These are phyloP conservation scores for Chrysodeixis includens DNA, from an alignment of 2,888 invertebrate genomes.

Conservation along the genomic window DNA sequence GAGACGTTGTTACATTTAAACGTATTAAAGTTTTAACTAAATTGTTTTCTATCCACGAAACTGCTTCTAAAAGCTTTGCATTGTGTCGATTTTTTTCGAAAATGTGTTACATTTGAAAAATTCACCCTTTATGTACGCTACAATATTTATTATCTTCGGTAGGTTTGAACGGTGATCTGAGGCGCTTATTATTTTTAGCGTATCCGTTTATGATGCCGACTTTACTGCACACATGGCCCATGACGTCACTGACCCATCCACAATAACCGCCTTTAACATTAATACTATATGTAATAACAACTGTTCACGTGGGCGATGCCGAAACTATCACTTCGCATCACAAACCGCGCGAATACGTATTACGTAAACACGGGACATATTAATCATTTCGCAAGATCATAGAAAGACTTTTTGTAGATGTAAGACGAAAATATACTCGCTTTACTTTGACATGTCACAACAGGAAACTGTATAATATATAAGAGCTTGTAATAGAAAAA, in stretches of 20 bases:
- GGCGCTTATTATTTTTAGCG: constrained; percentile 70
- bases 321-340: constrained; percentile 25
- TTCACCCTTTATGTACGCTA: background rate
- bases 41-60: too few species aligned
- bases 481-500: constrained; percentile 34
- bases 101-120: background rate
- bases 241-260: constrained; percentile 64
- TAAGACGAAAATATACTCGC: constrained; percentile 14
- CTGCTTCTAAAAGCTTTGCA: too few species aligned
- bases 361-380: constrained; percentile 33
- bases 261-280: constrained; percentile 37
- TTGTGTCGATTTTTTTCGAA: too few species aligned
- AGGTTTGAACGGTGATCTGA: constrained; percentile 39
- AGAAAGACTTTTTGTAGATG: constrained; percentile 19
- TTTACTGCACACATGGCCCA: constrained; percentile 68
- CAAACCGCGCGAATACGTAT: constrained; percentile 20
- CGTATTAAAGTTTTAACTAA: too few species aligned
- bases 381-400: constrained; percentile 41
- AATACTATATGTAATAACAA: constrained; percentile 27
- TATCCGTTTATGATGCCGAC: constrained; percentile 61
- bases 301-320: constrained; percentile 21
- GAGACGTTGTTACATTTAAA: background rate
- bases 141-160: constrained; percentile 27
- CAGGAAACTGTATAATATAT: constrained; percentile 26
- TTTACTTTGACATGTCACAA: constrained; percentile 21